Evolutionary conservation across 2,797 vertebrate species (phyloP), one percentile per base, ranked within the genome.

Genomic region (Cossypha heuglini): DNA sequence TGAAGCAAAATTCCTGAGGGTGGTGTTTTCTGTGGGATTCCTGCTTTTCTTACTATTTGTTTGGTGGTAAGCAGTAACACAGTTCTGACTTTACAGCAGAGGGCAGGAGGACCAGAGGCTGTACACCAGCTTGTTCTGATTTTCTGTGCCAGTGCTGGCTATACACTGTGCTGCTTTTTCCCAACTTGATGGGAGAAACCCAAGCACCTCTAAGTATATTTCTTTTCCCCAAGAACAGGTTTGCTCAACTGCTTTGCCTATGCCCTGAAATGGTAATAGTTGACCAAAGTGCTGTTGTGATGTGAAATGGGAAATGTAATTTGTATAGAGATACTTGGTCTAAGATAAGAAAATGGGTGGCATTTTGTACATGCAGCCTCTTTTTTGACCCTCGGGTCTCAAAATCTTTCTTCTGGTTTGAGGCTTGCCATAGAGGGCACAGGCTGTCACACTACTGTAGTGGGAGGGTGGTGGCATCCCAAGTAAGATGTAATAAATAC

Each of bases 131-230:
- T 91, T 48, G 12, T 63, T 74, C 20, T 80, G 20, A 7, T 74
- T 77, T 93, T 71, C 73, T 2, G 0, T 28, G 37, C 43, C 16
- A 35, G 12, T n/a, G 18, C 40, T 79, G 55, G 2, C 67, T 72
- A 2, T 55, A 33, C 9, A 1, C 0, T 43, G 5, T 0, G 0
- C 28, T 31, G 1, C 43, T 77, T 82, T 55, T 63, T n/a, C 29
- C 31, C 5, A 2, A 0, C 28, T 79, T 48, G 20, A 7, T 61
- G 18, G 25, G 38, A 58, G 72, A 90, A 93, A 45, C 20, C 10
- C 4, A 0, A 37, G 31, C 7, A 84, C 16, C 21, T 52, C 4
- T 19, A 40, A 48, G 20, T 11, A 13, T 28, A 3, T 52, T 71
- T 43, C 31, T 88, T 88, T 15, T 40, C 33, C 17, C 13, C 26